Conservation (phyloP, 2,113 vertebrate genomes). For the Zosterops lateralis region DNA sequence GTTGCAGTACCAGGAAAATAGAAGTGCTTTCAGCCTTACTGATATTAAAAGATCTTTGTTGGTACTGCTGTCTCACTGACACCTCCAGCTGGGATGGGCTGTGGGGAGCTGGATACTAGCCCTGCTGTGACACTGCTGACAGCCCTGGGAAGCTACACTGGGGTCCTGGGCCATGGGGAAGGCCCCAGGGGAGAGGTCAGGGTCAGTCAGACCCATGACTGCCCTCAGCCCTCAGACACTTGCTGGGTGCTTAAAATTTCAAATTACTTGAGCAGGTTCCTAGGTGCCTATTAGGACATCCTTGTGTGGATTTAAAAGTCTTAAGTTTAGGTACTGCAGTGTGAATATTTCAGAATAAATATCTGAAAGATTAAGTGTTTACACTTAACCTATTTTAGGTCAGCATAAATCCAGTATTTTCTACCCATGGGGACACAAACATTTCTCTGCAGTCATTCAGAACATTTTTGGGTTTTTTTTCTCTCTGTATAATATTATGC, state of each 20-base stretch:
- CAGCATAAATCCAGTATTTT: neutral
- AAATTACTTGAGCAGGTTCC: neutral
- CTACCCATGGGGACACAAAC: neutral
- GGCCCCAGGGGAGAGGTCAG: neutral
- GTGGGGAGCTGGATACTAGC: neutral
- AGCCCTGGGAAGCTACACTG: fast-evolving
- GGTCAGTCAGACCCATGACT: neutral
- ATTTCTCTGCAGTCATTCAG: neutral
- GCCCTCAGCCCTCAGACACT: neutral
- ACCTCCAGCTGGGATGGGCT: neutral
- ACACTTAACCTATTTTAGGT: neutral
- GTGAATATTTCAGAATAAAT: neutral
- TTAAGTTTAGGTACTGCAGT: neutral
- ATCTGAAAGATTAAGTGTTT: neutral
- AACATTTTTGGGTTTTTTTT: neutral
- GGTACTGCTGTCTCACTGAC: neutral
- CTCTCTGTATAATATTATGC: neutral
- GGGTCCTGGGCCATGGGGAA: neutral
- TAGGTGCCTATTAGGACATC: neutral
- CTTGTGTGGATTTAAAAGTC: neutral
- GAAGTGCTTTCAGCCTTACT: neutral
- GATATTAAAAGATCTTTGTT: neutral
- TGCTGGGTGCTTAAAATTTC: neutral
- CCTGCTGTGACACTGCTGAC: neutral
- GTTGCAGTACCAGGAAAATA: neutral